Base-by-base conservation (phyloP, 2,113 vertebrate genomes). In the Python bivittatus region DNA sequence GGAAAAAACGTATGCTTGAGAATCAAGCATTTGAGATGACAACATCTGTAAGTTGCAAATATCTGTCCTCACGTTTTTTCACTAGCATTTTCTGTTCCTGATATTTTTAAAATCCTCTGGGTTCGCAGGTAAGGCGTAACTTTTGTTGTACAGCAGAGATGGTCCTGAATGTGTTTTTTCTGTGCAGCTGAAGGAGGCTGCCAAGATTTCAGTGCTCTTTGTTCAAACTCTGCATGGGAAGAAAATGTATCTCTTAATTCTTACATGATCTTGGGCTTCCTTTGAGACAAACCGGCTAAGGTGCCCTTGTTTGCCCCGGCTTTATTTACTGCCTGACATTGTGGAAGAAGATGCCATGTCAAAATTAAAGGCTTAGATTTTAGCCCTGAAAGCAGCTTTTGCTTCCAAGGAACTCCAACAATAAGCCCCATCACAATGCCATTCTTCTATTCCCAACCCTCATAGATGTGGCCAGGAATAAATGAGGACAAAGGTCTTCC, bases 311-410 rank as follows among this genome's bases (percentile, higher is more conserved):
- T 92, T 44, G 15, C 42, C n/a, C 89, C 42, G 68, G 60, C 58
- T 86, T 90, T 91, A 84, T 91, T 94, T 95, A 93, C 56, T 90
- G 86, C 11, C 53, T 84, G 86, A 91, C 42, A 27, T 92, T 89
- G 56, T 42, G 6, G 88, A 89, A 86, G 38, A 86, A 92, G 57
- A 44, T 52, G 22, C 27, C 6, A 27, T 57, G 38, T 44, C 12
- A 42, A 44, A 95, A 92, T 79, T 15, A 11, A 27, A 60, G 53
- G 64, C 9, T 90, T 90, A n/a, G 15, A 44, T 64, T 64, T 86
- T 38, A 92, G 68, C 4, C 42, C 48, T 29, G 48, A 84, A 94
- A 61, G 6, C 0, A 0, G 33, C 91, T 91, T 29, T 27, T 1
- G 64, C 72, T 87, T 87, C 61, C 92, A 93, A 58, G 9, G 56